Evolutionary conservation across 2,113 vertebrate species (phyloP).

Genomic region (Colaptes auratus): DNA sequence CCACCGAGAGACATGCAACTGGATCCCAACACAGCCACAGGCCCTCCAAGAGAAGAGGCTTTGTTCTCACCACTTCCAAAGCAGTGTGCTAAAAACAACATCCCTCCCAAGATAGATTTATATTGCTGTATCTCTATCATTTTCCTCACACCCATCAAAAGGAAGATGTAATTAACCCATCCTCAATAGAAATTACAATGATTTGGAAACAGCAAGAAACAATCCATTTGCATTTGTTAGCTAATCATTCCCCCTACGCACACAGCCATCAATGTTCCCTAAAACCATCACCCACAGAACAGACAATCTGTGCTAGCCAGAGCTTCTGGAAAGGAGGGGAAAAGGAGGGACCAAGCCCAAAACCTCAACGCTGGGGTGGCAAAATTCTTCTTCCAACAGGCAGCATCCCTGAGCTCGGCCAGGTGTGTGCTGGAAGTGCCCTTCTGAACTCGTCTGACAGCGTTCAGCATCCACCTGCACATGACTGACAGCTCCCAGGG

Average conservation of each 20-base stretch:
- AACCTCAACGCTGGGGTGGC: neutral
- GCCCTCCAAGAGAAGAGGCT: neutral
- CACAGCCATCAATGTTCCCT: conserved; percentile 60
- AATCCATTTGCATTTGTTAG: conserved; percentile 56
- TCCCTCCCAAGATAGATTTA: conserved; percentile 20
- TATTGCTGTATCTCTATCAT: conserved; percentile 49
- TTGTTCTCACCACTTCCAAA: conserved; percentile 35
- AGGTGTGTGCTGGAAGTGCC: neutral
- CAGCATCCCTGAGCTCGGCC: neutral
- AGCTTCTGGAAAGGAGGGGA: conserved; percentile 18
- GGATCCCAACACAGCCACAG: neutral
- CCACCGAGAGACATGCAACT: neutral
- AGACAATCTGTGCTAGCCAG: conserved; percentile 52
- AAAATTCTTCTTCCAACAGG: neutral
- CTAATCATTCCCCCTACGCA: conserved; percentile 60
- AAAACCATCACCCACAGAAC: conserved; percentile 6
- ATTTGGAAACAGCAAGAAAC: conserved; percentile 56
- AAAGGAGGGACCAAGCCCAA: neutral
- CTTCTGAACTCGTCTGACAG: neutral
- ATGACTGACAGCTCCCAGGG: neutral
- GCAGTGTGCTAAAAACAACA: neutral
- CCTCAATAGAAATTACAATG: conserved; percentile 53
- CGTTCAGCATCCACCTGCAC: neutral
- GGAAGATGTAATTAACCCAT: conserved; percentile 58
- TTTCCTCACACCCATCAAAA: conserved; percentile 37